Conservation (phyloP, 2,797 vertebrate species). For the Triplophysa bombifrons region DNA sequence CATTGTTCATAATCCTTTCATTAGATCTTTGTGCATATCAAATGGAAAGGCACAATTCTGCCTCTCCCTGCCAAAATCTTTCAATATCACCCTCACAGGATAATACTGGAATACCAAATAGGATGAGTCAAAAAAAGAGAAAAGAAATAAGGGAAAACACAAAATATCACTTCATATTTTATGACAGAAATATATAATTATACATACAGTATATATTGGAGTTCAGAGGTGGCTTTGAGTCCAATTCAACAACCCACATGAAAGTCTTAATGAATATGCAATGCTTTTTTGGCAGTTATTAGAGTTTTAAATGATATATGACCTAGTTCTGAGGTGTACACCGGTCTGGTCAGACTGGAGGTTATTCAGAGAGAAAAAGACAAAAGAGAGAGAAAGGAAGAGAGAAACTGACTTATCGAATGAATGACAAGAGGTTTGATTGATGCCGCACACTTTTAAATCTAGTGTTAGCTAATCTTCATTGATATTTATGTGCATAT, state of each 20-base stretch:
- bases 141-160: conserved; percentile 39
- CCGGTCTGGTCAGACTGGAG: conserved; percentile 1
- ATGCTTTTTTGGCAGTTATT: conserved; percentile 29
- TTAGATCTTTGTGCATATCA: conserved; percentile 47
- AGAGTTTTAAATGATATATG: conserved; percentile 45
- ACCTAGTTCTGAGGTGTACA: conserved; percentile 36
- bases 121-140: conserved; percentile 23
- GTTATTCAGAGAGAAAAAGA: conserved; percentile 3
- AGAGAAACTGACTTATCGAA: conserved; percentile 7
- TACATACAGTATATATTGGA: neutral
- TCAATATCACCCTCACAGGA: conserved; percentile 40
- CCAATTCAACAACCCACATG: conserved; percentile 52
- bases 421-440: neutral
- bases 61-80: conserved; percentile 33
- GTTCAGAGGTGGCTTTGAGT: conserved; percentile 41
- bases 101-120: conserved; percentile 36
- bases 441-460: neutral
- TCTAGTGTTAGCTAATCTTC: neutral
- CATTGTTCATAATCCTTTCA: conserved; percentile 49
- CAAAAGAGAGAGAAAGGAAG: neutral
- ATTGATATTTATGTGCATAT: neutral
- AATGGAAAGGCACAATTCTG: conserved; percentile 31
- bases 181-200: conserved; percentile 35
- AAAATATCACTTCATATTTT: conserved; percentile 42
- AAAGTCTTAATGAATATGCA: conserved; percentile 58